phyloP scores from a whole-genome alignment of 1,140 invertebrate genomes.

The Ganaspis sp. region DNA sequence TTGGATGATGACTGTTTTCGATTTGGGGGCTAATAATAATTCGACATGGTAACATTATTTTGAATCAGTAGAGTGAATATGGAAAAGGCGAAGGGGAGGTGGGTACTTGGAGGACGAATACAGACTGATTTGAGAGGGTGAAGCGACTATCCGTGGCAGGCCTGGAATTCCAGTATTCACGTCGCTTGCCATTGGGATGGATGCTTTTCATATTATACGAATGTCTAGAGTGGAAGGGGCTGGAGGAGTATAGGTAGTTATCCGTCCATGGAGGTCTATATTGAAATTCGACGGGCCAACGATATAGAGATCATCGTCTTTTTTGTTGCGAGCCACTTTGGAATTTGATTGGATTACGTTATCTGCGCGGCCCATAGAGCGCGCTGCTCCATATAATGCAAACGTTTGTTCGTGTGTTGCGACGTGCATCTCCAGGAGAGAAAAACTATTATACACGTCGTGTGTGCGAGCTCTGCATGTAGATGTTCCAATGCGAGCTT shows the following conservation, averaged over 20 bases:
- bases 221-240: conserved; percentile 31
- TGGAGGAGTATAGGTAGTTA: conserved; percentile 52
- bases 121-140: conserved; percentile 45
- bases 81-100: neutral
- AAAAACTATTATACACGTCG: neutral
- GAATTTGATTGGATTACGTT: conserved; percentile 70
- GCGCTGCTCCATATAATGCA: conserved; percentile 39
- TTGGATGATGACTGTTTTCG: neutral
- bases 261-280: conserved; percentile 59
- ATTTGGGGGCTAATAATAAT: neutral
- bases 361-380: conserved; percentile 39
- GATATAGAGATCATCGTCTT: conserved; percentile 61
- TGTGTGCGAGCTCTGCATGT: conserved; percentile 32
- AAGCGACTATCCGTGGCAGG: conserved; percentile 45
- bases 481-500: conserved; percentile 44
- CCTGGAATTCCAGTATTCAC: conserved; percentile 54
- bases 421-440: conserved; percentile 36
- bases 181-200: conserved; percentile 42
- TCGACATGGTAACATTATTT: neutral
- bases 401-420: conserved; percentile 40
- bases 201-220: conserved; percentile 54
- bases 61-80: neutral
- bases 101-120: conserved; percentile 49
- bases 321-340: conserved; percentile 69
- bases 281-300: conserved; percentile 70